Conservation (phyloP, 2,888 invertebrate genomes). For the Lamellibrachia columna region DNA sequence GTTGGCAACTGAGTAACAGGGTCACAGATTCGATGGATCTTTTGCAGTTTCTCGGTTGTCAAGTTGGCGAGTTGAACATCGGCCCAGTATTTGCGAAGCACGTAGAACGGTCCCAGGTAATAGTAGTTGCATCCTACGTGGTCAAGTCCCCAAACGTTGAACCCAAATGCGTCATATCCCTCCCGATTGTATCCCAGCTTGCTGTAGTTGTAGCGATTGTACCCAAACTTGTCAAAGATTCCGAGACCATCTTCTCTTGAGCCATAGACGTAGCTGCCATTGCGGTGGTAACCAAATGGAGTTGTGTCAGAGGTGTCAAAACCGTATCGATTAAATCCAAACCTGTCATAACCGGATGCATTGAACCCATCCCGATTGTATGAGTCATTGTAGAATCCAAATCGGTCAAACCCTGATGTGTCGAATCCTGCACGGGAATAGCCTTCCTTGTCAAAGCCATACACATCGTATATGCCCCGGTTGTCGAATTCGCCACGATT, state of each 20-base stretch:
- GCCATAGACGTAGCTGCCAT: constrained; percentile 28
- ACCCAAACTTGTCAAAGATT: constrained; percentile 51
- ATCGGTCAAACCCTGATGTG: constrained; percentile 52
- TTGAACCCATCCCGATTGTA: constrained; percentile 62
- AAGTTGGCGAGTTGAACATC: constrained; percentile 47
- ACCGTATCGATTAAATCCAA: constrained; percentile 60
- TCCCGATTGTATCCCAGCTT: constrained; percentile 57
- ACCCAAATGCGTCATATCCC: constrained; percentile 61
- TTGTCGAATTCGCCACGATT: not conserved
- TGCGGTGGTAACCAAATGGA: constrained; percentile 50
- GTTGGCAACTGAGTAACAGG: not conserved
- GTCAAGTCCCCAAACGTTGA: constrained; percentile 55
- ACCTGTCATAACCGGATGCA: constrained; percentile 54
- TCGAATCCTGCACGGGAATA: constrained; percentile 46
- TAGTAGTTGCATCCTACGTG: constrained; percentile 54
- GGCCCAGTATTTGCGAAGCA: constrained; percentile 54
- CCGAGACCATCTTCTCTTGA: constrained; percentile 28
- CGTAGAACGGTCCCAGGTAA: constrained; percentile 57
- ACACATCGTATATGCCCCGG: constrained; percentile 3
- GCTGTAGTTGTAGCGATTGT: constrained; percentile 54
- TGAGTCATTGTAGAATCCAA: constrained; percentile 54
- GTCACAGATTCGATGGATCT: constrained; percentile 4
- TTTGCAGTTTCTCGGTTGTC: constrained; percentile 30
- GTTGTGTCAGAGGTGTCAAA: constrained; percentile 56
- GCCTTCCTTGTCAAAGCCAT: constrained; percentile 48